Conservation (phyloP, 2,113 vertebrate species). For the Probosciger aterrimus region DNA sequence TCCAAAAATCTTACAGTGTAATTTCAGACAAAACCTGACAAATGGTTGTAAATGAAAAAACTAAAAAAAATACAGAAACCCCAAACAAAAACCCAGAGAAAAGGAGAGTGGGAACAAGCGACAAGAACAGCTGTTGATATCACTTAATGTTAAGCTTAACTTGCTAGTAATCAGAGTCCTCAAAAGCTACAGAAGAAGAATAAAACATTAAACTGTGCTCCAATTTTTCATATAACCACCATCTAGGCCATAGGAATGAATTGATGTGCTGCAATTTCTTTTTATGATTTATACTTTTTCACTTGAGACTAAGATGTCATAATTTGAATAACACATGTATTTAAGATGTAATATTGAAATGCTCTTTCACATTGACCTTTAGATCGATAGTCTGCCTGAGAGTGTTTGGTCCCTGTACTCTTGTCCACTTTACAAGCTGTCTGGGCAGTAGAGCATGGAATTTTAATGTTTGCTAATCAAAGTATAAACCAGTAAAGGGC, state of each 20-base stretch:
- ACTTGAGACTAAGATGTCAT: not conserved
- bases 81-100: not conserved
- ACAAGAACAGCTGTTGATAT: not conserved
- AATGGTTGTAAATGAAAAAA: not conserved
- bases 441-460: not conserved
- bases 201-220: not conserved
- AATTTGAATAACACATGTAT: slow-evolving; percentile 36
- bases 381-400: not conserved
- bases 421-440: slow-evolving; percentile 37
- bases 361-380: slow-evolving; percentile 57
- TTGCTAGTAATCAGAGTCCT: not conserved
- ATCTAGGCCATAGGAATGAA: not conserved
- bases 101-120: not conserved
- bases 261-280: not conserved
- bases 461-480: slow-evolving; percentile 62
- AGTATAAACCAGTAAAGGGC: slow-evolving; percentile 25
- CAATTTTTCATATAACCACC: not conserved
- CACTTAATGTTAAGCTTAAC: not conserved
- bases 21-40: not conserved
- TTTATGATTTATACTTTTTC: slow-evolving; percentile 20
- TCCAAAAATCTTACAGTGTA: not conserved
- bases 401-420: slow-evolving; percentile 33
- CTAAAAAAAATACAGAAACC: not conserved
- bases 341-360: slow-evolving; percentile 21
- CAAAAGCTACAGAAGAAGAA: not conserved